Evolutionary conservation across 2,888 invertebrate genomes (phyloP).

Genomic region (Cephus pulcher): DNA sequence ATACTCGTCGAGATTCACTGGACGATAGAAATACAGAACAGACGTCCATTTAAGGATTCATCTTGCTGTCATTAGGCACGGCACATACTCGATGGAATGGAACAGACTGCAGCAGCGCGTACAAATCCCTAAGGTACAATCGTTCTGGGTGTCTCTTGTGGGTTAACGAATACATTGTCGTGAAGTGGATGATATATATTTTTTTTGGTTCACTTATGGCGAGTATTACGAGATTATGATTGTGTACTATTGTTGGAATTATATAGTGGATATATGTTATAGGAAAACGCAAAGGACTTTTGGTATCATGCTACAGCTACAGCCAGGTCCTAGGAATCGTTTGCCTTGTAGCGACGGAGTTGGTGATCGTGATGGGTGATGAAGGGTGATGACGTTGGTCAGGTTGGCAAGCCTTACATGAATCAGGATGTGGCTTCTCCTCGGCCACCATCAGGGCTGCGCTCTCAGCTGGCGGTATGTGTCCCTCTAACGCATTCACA

Average conservation of each 20-base stretch:
- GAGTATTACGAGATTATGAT: too few species aligned
- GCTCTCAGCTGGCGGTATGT: conserved; percentile 85
- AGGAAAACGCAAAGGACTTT: conserved; percentile 19
- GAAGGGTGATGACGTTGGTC: conserved; percentile 47
- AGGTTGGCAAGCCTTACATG: conserved; percentile 76
- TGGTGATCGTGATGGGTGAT: conserved; percentile 45
- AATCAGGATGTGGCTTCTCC: conserved; percentile 83
- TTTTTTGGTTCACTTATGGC: too few species aligned
- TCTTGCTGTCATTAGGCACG: too few species aligned
- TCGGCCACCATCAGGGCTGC: conserved; percentile 82
- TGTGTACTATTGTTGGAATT: too few species aligned
- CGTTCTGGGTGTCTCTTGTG: conserved; percentile 15
- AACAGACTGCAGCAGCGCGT: conserved; percentile 18
- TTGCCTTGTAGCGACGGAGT: conserved; percentile 47
- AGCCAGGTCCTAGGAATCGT: conserved; percentile 54
- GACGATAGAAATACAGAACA: too few species aligned
- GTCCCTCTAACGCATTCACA: conserved; percentile 92
- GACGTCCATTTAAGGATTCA: too few species aligned
- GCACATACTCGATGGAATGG: conserved; percentile 2
- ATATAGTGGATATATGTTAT: not conserved
- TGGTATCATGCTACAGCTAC: conserved; percentile 33
- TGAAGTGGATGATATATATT: too few species aligned
- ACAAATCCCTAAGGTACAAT: conserved; percentile 3
- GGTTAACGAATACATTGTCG: too few species aligned
- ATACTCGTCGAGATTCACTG: too few species aligned